Evolutionary conservation across 2,888 invertebrate genomes (phyloP).

Genomic region (Melanchra persicariae): DNA sequence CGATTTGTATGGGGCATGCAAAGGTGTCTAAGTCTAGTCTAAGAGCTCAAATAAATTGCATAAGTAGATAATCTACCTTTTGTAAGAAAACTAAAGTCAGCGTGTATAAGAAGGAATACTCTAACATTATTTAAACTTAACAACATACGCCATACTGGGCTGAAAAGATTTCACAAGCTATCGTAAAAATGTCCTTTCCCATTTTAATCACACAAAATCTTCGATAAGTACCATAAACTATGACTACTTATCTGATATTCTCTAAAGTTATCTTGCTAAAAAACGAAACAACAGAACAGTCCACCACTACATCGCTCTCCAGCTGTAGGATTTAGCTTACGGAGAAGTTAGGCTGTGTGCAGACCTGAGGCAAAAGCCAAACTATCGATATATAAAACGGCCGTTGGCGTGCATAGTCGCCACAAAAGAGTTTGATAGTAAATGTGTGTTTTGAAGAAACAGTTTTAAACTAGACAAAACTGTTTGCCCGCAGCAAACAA

Average conservation of each 20-base stretch:
- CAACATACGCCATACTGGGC: slow-evolving; percentile 2
- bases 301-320: slow-evolving; percentile 28
- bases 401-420: not conserved
- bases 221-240: slow-evolving; percentile 41
- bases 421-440: not conserved
- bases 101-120: slow-evolving; percentile 10
- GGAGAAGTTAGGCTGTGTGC: slow-evolving; percentile 22
- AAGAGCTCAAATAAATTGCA: not conserved
- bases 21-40: no score
- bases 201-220: slow-evolving; percentile 48
- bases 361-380: not conserved
- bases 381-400: not conserved
- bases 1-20: not conserved
- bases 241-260: slow-evolving; percentile 50
- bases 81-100: slow-evolving; percentile 7
- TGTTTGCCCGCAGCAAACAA: not conserved
- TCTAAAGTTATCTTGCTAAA: slow-evolving; percentile 37
- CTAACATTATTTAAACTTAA: slow-evolving; percentile 14
- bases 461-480: not conserved
- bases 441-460: not conserved
- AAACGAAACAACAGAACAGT: slow-evolving; percentile 24
- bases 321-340: slow-evolving; percentile 49
- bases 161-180: slow-evolving; percentile 18
- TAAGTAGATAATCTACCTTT: slow-evolving; percentile 11
- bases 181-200: slow-evolving; percentile 36